Evolutionary conservation across 2,888 invertebrate species (phyloP).

Genomic region (Calameuta filiformis): DNA sequence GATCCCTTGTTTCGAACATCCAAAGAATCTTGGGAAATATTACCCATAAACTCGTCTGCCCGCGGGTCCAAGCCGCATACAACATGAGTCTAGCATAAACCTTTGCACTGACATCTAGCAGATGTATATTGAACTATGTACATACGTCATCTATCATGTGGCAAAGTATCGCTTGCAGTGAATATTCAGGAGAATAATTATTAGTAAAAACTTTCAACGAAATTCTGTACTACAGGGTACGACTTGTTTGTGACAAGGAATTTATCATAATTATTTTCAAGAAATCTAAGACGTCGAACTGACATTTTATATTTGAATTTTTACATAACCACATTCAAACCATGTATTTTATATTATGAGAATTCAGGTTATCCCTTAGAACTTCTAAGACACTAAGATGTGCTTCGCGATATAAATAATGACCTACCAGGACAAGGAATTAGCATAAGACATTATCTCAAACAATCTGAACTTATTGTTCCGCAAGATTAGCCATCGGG

Average conservation of each 20-base stretch:
- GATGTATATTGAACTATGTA: not conserved
- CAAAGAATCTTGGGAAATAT: constrained; percentile 65
- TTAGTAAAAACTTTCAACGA: not conserved
- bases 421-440: not conserved
- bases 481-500: not conserved
- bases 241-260: not conserved
- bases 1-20: constrained; percentile 31
- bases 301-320: not conserved
- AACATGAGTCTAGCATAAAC: not conserved
- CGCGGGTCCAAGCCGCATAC: constrained; percentile 38
- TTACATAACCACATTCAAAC: not conserved
- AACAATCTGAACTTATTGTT: not conserved
- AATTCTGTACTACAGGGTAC: not conserved
- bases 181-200: not conserved
- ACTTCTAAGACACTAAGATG: not conserved
- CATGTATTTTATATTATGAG: not conserved
- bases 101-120: not conserved
- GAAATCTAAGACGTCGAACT: not conserved
- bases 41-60: constrained; percentile 61
- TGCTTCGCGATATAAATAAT: not conserved
- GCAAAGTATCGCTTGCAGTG: not conserved
- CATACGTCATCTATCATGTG: not conserved
- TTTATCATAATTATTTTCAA: not conserved
- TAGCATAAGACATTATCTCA: not conserved
- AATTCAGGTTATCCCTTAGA: not conserved